Base-by-base conservation (phyloP, 2,888 invertebrate species). In the Neelides folsomi region DNA sequence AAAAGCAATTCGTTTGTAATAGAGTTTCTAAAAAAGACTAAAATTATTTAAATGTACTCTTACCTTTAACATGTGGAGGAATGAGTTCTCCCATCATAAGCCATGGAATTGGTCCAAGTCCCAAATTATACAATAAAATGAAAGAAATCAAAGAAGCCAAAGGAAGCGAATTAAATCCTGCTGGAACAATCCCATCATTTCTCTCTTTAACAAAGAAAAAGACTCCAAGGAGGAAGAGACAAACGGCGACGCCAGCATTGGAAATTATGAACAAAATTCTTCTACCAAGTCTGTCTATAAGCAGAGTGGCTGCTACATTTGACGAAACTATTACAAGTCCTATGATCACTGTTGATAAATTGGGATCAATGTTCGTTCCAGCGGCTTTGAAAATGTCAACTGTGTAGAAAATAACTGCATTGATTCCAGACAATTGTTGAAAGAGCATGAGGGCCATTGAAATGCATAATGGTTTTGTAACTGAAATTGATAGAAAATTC, bases 401-500 rank as follows among this genome's bases (percentile, higher is more conserved):
- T 0, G 77, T 82, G 66, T 76, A 87, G 72, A 87, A 87, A 60
- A 87, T 83, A 55, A 87, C 83, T 1, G 85, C 86, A 71, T 87
- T 87, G 62, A 88, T 78, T 51, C 87, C 87, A 56, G 83, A 83
- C 66, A 85, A 76, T 69, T 88, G 87, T 66, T 88, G 87, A 71
- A 86, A 86, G 66, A 85, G 77, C 82, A 92, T 86, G 54, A 87
- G 77, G 15, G 83, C 79, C 34, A 86, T 73, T 3, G 81, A 80
- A 47, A 85, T 81, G 46, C 82, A 68, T 49, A 89, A 72, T 0
- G 88, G 88, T 67, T 76, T 80, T 39, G 79, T 75, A 6, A 83
- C 55, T 15, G 54, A 47, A 9, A 44, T 44, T 1, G 46, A 45
- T 2, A 55, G 9, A 2, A 57, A 37, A 40, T 57, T 52, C n/a